These are phyloP conservation scores for Phalacrocorax carbo DNA, from an alignment of 2,113 vertebrate genomes.

Conservation along the genomic window DNA sequence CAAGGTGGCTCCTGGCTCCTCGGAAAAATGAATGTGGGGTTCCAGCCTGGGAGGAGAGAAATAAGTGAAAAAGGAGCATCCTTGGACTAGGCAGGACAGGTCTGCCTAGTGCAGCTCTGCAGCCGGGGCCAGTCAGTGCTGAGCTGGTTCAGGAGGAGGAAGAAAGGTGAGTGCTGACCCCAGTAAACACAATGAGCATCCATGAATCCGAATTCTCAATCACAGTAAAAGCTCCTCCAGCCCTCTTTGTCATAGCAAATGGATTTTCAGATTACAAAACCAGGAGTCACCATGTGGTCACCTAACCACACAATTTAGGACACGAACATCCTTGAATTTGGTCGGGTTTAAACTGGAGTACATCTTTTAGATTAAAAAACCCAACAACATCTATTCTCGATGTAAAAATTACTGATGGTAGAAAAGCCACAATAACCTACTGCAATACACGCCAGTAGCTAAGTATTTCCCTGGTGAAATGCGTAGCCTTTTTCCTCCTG, in stretches of 20 bases:
- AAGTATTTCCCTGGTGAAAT: background rate
- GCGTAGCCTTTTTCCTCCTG: background rate
- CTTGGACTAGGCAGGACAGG: slow-evolving; percentile 21
- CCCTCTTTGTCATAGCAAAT: slow-evolving; percentile 7
- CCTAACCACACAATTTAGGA: slow-evolving; percentile 31
- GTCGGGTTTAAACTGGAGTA: slow-evolving; percentile 23
- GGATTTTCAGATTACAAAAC: slow-evolving; percentile 56
- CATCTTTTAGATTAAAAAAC: background rate
- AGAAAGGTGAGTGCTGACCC: background rate
- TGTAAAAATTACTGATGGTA: slow-evolving; percentile 37
- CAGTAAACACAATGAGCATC: background rate
- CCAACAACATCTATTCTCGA: slow-evolving; percentile 36
- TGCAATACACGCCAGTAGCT: background rate
- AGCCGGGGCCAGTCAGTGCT: background rate
- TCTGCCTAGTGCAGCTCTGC: background rate
- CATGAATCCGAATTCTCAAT: background rate
- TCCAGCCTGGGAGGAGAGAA: slow-evolving; percentile 66
- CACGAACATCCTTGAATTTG: slow-evolving; percentile 45
- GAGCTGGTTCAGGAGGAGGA: background rate
- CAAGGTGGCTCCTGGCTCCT: slow-evolving; percentile 56
- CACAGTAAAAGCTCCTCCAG: background rate
- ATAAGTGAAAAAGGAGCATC: slow-evolving; percentile 45
- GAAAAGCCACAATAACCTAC: slow-evolving; percentile 45
- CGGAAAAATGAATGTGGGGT: slow-evolving; percentile 48
- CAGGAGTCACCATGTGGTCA: background rate